These are phyloP conservation scores for Catharus minimus DNA, from an alignment of 2,113 vertebrate genomes.

Conservation along the genomic window DNA sequence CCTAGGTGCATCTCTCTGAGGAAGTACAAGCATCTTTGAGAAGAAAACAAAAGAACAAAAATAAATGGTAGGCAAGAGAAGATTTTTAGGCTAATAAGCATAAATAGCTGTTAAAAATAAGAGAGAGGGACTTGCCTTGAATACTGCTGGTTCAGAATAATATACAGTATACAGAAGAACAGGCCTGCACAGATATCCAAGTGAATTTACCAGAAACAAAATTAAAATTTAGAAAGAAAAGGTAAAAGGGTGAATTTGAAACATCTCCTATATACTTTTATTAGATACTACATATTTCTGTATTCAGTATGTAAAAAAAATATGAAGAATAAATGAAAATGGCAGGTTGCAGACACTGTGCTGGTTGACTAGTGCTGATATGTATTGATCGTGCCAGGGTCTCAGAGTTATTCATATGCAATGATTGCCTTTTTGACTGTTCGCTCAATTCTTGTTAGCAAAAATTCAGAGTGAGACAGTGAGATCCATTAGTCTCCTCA, in stretches of 20 bases:
- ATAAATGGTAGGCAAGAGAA: neutral
- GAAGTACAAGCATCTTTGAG: neutral
- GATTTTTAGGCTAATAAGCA: neutral
- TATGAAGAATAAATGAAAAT: neutral
- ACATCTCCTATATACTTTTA: neutral
- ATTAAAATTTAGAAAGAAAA: neutral
- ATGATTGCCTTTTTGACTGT: neutral
- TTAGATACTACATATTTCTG: neutral
- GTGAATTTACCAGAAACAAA: neutral
- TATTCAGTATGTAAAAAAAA: neutral
- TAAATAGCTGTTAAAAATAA: neutral
- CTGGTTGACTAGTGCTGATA: neutral
- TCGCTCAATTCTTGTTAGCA: conserved; percentile 14
- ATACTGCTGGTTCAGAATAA: neutral
- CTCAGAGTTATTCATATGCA: neutral
- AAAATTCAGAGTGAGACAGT: neutral
- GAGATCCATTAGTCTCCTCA: neutral
- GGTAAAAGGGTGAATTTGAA: neutral
- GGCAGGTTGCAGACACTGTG: neutral
- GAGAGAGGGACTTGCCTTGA: neutral
- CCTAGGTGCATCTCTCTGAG: neutral
- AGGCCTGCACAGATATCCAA: neutral
- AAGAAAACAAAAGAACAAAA: neutral
- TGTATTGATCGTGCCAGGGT: neutral
- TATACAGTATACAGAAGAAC: neutral